These are phyloP conservation scores for Eulithis prunata DNA, from an alignment of 2,888 invertebrate genomes.

Conservation along the genomic window DNA sequence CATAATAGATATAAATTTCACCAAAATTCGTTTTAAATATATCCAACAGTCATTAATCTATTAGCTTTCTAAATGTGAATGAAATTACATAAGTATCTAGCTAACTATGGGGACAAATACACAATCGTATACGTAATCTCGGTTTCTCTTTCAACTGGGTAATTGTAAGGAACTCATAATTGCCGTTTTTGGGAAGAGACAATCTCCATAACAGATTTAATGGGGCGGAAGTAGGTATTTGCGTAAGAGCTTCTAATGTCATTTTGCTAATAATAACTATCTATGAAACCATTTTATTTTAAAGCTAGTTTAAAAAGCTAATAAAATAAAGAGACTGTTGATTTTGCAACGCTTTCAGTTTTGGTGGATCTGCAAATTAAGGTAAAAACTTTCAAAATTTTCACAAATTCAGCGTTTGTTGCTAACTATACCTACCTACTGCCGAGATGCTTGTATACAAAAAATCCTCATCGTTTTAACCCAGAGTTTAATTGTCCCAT, in stretches of 20 bases:
- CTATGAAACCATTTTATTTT: background rate
- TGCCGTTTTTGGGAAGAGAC: constrained; percentile 34
- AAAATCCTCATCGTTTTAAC: background rate
- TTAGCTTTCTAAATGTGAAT: constrained; percentile 52
- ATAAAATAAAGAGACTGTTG: too few relatives aligned
- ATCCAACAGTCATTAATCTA: constrained; percentile 55
- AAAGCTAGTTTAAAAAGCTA: too few relatives aligned
- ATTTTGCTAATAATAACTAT: constrained; percentile 7
- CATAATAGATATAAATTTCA: constrained; percentile 50
- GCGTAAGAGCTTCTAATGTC: constrained; percentile 21
- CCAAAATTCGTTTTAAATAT: constrained; percentile 50
- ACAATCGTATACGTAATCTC: constrained; percentile 49
- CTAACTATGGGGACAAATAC: constrained; percentile 46
- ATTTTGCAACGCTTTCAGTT: too few relatives aligned
- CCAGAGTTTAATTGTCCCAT: constrained; percentile 11
- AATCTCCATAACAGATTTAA: constrained; percentile 27
- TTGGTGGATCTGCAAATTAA: background rate
- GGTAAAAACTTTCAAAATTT: background rate
- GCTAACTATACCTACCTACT: background rate
- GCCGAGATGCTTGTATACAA: background rate
- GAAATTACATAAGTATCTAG: constrained; percentile 49
- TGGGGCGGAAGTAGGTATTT: constrained; percentile 26
- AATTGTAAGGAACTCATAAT: constrained; percentile 37
- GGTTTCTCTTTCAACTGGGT: constrained; percentile 54
- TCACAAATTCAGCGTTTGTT: background rate